phyloP scores from a whole-genome alignment of 2,888 invertebrate species.

The Andrena haemorrhoa region DNA sequence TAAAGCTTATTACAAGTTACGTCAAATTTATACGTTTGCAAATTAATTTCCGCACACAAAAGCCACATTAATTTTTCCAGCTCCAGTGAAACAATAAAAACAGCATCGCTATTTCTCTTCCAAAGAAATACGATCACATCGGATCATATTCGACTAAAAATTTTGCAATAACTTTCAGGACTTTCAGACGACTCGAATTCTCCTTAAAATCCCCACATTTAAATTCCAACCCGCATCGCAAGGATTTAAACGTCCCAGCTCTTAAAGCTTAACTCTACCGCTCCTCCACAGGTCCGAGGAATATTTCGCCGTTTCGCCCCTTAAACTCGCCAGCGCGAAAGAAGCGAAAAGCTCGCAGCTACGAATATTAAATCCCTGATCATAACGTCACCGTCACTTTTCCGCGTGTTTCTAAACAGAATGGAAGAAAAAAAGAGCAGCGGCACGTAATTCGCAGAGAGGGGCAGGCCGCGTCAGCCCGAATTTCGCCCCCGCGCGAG shows the following conservation, averaged over 20 bases:
- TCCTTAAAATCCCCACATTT: too few species aligned
- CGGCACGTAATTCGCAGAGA: slow-evolving; percentile 15
- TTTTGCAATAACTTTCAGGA: too few species aligned
- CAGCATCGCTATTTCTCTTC: too few species aligned
- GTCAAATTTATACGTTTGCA: too few species aligned
- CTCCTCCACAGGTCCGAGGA: background rate
- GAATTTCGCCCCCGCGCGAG: slow-evolving; percentile 33
- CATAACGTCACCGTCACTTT: background rate
- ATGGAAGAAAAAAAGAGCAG: background rate
- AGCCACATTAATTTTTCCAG: too few species aligned
- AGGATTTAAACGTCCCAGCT: background rate
- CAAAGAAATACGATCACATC: too few species aligned
- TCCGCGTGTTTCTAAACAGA: slow-evolving; percentile 9
- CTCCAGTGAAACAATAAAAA: too few species aligned
- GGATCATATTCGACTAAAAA: too few species aligned
- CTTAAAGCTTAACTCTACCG: background rate
- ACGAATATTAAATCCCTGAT: slow-evolving; percentile 3
- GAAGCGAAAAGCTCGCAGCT: background rate
- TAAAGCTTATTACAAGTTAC: too few species aligned
- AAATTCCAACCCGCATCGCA: too few species aligned
- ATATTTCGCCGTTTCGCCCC: background rate
- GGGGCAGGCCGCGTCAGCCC: background rate
- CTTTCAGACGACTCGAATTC: too few species aligned
- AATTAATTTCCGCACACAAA: too few species aligned
- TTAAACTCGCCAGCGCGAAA: background rate